Conservation (phyloP, 2,797 vertebrate species). For the Brotula barbata region DNA sequence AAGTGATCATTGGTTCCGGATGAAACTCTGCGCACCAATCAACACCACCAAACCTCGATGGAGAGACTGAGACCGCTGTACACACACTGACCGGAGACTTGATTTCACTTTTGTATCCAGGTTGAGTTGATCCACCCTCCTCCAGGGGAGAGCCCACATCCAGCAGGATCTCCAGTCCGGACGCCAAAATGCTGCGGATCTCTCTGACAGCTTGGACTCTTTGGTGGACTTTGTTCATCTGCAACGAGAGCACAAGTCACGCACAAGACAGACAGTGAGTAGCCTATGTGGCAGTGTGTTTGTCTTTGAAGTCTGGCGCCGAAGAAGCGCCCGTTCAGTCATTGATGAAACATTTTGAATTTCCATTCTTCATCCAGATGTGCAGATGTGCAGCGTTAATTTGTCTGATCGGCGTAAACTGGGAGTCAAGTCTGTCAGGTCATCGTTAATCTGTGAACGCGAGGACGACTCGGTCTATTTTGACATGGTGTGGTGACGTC, state of each 20-base stretch:
- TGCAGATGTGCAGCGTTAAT: no score
- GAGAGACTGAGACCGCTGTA: constrained; percentile 50
- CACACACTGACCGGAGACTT: constrained; percentile 25
- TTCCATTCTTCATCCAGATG: not conserved
- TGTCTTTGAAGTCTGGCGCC: constrained; percentile 9
- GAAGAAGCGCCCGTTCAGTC: not conserved
- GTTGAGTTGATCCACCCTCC: constrained; percentile 29
- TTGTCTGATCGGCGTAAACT: no score
- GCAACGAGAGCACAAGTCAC: constrained; percentile 63
- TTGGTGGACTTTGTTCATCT: constrained; percentile 74
- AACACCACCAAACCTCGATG: constrained; percentile 54
- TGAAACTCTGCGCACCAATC: constrained; percentile 52
- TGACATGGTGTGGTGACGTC: not conserved
- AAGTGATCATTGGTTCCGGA: constrained; percentile 51
- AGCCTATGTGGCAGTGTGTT: constrained; percentile 9
- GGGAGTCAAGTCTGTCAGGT: no score
- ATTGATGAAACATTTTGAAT: not conserved
- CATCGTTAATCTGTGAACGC: no score
- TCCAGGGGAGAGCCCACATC: constrained; percentile 31
- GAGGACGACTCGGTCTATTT: no score
- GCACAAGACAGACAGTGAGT: constrained; percentile 81
- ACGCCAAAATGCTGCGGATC: constrained; percentile 64
- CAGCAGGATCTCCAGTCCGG: constrained; percentile 24
- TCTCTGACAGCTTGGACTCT: constrained; percentile 68
- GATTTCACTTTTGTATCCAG: constrained; percentile 38